Evolutionary conservation across 2,888 invertebrate species (phyloP).

Genomic region (Drosophila kambysellisi): DNA sequence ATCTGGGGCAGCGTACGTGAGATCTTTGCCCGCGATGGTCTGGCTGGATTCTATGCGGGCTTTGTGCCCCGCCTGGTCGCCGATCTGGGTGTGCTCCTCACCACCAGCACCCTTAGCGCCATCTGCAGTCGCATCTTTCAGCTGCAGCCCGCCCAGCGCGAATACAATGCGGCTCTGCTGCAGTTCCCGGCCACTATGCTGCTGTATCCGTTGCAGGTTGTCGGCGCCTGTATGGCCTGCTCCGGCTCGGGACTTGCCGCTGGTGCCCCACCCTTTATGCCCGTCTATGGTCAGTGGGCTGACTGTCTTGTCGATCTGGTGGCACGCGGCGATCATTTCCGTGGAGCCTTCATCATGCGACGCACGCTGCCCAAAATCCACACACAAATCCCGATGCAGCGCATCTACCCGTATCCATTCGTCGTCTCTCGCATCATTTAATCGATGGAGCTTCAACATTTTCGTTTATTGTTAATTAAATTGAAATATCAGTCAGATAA

Average conservation of each 20-base stretch:
- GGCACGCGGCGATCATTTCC: slow-evolving; percentile 56
- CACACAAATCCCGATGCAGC: slow-evolving; percentile 15
- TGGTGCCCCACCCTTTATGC: slow-evolving; percentile 66
- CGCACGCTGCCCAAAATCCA: slow-evolving; percentile 46
- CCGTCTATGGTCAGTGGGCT: slow-evolving; percentile 56
- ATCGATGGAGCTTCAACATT: neutral
- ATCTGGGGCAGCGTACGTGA: slow-evolving; percentile 23
- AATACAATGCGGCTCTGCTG: slow-evolving; percentile 42
- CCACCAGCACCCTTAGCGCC: slow-evolving; percentile 32
- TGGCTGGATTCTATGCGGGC: slow-evolving; percentile 51
- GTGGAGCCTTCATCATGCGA: slow-evolving; percentile 53
- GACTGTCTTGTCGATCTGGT: slow-evolving; percentile 56
- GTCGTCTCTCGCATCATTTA: slow-evolving; percentile 11
- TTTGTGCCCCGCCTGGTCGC: slow-evolving; percentile 52
- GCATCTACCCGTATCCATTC: slow-evolving; percentile 11
- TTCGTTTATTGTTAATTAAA: neutral
- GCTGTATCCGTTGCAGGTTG: slow-evolving; percentile 59
- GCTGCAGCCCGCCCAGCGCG: neutral
- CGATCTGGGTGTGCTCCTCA: slow-evolving; percentile 44
- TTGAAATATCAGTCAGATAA: neutral
- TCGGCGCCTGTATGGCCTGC: slow-evolving; percentile 61
- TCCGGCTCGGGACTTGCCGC: slow-evolving; percentile 52
- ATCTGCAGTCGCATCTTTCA: slow-evolving; percentile 18
- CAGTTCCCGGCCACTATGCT: slow-evolving; percentile 42
- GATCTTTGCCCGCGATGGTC: slow-evolving; percentile 20